A percentile compares a stretch with the other conserved stretches of the same genome.
Conservation (phyloP, 2,797 vertebrate species). For the Gambusia yucatana region DNA sequence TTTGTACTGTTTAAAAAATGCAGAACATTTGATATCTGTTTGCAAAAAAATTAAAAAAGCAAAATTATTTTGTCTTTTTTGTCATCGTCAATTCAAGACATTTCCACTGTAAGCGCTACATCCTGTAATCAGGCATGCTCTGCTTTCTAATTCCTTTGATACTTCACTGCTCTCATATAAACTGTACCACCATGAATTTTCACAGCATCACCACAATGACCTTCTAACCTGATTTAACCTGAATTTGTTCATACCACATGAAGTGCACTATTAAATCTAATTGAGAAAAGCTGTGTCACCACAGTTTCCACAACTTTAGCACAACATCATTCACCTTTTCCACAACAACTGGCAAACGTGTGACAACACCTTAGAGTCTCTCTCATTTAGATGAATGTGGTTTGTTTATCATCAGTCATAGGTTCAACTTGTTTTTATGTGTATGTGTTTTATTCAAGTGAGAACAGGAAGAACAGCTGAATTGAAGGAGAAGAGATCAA, state of each 20-base stretch:
- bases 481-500: not conserved
- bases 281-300: conserved; percentile 52
- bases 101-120: not conserved
- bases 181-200: conserved; percentile 28
- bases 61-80: not conserved
- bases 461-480: not conserved
- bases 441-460: not conserved
- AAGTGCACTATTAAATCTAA: conserved; percentile 54
- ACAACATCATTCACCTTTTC: conserved; percentile 43
- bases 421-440: not conserved
- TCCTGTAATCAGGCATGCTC: not conserved
- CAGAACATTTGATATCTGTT: not conserved
- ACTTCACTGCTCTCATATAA: not conserved
- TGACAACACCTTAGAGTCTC: conserved; percentile 47
- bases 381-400: conserved; percentile 50
- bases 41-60: not conserved
- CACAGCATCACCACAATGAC: conserved; percentile 58
- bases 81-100: not conserved
- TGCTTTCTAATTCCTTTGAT: conserved; percentile 2
- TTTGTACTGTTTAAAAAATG: not conserved
- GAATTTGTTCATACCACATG: conserved; percentile 31
- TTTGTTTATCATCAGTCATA: conserved; percentile 44
- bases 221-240: conserved; percentile 61
- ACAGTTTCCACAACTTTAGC: conserved; percentile 56
- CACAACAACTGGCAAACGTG: conserved; percentile 54